phyloP scores from a whole-genome alignment of 2,797 vertebrate species.

The Apodemus agrarius region DNA sequence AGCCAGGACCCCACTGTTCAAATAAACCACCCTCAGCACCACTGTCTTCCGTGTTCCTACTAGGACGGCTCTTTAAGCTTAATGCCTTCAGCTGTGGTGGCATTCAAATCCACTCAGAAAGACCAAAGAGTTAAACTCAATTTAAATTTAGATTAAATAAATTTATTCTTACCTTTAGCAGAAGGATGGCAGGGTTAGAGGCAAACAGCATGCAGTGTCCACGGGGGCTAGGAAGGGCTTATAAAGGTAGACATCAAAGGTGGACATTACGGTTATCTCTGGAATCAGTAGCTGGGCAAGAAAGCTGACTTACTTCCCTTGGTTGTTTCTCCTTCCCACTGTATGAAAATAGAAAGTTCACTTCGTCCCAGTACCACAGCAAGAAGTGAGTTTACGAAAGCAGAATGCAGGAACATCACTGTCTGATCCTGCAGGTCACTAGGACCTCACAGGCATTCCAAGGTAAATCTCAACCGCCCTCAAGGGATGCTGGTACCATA shows the following conservation, averaged over 20 bases:
- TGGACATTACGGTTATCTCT: not conserved
- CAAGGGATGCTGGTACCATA: not conserved
- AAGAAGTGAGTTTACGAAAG: not conserved
- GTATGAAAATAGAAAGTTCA: not conserved
- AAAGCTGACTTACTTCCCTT: not conserved
- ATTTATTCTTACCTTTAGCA: not conserved
- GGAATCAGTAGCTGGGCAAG: not conserved
- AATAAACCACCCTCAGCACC: not conserved
- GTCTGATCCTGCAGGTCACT: not conserved
- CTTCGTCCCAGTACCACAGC: not conserved
- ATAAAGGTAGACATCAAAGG: not conserved
- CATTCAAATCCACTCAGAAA: not conserved
- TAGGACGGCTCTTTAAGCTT: not conserved
- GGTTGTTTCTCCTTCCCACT: not conserved
- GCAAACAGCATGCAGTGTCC: not conserved
- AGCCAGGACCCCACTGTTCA: not conserved
- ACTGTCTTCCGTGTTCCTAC: not conserved
- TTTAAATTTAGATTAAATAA: not conserved
- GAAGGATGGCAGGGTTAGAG: not conserved
- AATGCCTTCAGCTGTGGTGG: not conserved
- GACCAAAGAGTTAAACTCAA: not conserved
- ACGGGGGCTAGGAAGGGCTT: not conserved
- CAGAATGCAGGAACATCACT: not conserved
- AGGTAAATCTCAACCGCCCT: not conserved
- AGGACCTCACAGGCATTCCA: not conserved